Conservation (phyloP, 2,113 vertebrate species). For the Ciconia boyciana region DNA sequence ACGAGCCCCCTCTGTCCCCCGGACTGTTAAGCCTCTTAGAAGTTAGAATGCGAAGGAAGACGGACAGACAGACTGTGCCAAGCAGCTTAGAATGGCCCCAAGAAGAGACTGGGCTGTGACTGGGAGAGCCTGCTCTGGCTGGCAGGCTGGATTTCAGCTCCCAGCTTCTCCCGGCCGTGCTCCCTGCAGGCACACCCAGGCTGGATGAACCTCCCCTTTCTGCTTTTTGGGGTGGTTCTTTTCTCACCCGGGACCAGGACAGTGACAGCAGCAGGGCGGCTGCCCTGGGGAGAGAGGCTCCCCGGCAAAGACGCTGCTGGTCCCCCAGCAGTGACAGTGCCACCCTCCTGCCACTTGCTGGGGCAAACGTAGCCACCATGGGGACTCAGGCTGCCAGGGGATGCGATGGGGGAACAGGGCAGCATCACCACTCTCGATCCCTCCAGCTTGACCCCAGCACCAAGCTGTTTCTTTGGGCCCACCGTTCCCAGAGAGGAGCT, state of each 20-base stretch:
- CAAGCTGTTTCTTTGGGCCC: neutral
- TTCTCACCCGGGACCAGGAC: accelerated
- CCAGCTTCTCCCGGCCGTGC: accelerated
- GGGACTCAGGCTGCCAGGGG: neutral
- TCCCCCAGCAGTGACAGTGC: neutral
- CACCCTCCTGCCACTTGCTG: neutral
- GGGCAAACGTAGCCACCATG: neutral
- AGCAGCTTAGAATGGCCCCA: conserved; percentile 19
- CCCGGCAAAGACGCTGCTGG: neutral
- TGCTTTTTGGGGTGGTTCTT: neutral
- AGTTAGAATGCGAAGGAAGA: conserved; percentile 52
- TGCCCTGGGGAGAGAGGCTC: neutral
- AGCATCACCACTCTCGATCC: neutral
- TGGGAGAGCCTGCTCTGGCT: neutral
- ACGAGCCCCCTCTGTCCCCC: neutral
- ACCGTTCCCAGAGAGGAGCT: neutral
- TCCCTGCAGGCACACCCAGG: accelerated
- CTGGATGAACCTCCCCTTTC: neutral
- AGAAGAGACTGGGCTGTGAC: neutral
- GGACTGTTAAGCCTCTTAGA: conserved; percentile 55
- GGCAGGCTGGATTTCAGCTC: neutral
- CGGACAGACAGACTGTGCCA: neutral
- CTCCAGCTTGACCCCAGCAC: neutral
- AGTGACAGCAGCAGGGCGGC: neutral
- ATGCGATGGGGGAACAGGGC: neutral